Percentiles rank a stretch among this genome's conserved stretches.
Evolutionary conservation across 92 coral and sea anemone species (phyloP).

Genomic region (Galaxea fascicularis): DNA sequence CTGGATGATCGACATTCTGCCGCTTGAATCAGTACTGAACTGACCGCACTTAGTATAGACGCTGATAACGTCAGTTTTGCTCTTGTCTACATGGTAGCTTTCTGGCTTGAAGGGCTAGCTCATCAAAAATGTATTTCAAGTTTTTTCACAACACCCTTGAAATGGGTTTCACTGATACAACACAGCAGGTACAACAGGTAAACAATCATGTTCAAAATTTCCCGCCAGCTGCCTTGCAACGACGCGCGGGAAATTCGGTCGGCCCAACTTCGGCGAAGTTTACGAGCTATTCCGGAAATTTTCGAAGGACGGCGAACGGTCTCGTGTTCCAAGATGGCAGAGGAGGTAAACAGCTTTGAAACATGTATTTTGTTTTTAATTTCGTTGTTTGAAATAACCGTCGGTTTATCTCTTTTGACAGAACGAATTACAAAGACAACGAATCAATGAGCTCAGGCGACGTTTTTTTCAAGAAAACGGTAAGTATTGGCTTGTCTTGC

Average conservation of each 20-base stretch:
- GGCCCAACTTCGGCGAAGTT: background rate
- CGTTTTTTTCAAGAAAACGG: constrained; percentile 83
- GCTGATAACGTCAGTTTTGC: constrained; percentile 24
- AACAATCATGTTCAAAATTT: background rate
- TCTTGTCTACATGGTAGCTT: background rate
- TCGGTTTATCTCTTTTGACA: constrained; percentile 37
- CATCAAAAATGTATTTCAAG: constrained; percentile 41
- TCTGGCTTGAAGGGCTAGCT: constrained; percentile 25
- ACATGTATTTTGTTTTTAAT: constrained; percentile 16
- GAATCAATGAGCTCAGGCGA: constrained; percentile 62
- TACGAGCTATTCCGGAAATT: constrained; percentile 10
- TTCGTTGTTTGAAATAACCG: background rate
- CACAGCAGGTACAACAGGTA: constrained; percentile 5
- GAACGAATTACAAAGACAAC: constrained; percentile 61
- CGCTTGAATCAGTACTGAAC: background rate
- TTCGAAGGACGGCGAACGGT: constrained; percentile 21
- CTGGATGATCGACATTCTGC: background rate
- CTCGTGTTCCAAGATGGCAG: constrained; percentile 62
- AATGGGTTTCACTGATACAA: background rate
- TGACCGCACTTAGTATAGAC: background rate
- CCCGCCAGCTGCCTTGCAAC: constrained; percentile 1
- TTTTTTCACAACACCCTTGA: background rate
- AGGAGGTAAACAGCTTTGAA: constrained; percentile 42
- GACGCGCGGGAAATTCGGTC: background rate
- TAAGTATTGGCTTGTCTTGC: constrained; percentile 6